phyloP scores from a whole-genome alignment of 2,113 vertebrate species.

The Neodon shergylaensis region DNA sequence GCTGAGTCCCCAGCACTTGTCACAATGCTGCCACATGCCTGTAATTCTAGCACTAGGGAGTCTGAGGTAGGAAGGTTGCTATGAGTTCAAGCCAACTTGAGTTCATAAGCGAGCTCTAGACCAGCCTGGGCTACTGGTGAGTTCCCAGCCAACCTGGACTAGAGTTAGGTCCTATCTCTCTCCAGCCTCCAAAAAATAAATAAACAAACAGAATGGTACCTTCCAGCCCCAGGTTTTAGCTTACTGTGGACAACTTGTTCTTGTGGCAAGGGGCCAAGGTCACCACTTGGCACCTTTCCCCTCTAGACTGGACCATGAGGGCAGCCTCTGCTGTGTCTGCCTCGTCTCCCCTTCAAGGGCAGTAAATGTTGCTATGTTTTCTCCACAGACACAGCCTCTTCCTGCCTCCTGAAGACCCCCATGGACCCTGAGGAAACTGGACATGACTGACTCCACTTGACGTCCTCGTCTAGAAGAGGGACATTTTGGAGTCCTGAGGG shows the following conservation, averaged over 20 bases:
- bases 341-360: neutral
- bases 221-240: neutral
- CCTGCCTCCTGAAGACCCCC: conserved; percentile 66
- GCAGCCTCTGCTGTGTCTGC: neutral
- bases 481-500: neutral
- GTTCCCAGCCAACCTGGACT: neutral
- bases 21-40: neutral
- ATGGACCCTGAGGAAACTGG: neutral
- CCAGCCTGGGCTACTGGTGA: neutral
- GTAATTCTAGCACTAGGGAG: neutral
- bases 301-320: neutral
- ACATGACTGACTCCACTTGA: neutral
- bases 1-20: neutral
- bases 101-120: neutral
- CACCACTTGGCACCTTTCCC: neutral
- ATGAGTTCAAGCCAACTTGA: neutral
- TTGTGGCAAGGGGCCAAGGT: neutral
- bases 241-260: neutral
- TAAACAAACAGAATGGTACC: neutral
- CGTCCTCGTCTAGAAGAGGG: neutral
- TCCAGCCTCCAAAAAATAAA: neutral
- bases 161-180: neutral
- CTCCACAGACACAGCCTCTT: conserved; percentile 67
- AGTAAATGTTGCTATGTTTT: neutral
- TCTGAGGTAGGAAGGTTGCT: neutral